Percentiles rank a stretch among this genome's conserved stretches.
phyloP scores from a whole-genome alignment of 2,888 invertebrate genomes.

The Junonia oenone region DNA sequence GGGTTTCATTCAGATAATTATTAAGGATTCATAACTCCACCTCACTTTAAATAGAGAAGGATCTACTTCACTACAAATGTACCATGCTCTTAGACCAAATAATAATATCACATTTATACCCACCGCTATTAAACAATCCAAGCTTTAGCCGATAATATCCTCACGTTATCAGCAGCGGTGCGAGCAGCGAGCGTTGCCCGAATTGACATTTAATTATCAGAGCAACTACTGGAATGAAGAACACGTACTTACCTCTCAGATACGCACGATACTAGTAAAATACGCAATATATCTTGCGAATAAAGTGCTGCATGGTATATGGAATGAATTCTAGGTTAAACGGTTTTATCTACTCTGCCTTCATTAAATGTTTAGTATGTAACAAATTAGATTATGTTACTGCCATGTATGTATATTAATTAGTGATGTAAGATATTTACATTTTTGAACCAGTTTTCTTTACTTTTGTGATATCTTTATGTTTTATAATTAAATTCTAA shows the following conservation, averaged over 20 bases:
- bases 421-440: too few species aligned
- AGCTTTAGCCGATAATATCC: conserved; percentile 26
- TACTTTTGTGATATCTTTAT: too few species aligned
- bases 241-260: conserved; percentile 12
- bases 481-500: not conserved
- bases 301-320: not conserved
- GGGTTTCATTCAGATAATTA: too few species aligned
- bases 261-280: conserved; percentile 1
- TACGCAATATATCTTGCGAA: conserved; percentile 5
- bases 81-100: too few species aligned
- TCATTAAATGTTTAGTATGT: too few species aligned
- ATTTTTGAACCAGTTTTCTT: too few species aligned
- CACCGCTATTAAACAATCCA: conserved; percentile 5
- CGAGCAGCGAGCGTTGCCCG: conserved; percentile 16
- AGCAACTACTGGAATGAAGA: conserved; percentile 16
- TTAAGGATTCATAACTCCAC: too few species aligned
- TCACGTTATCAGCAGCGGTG: conserved; percentile 27
- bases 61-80: too few species aligned
- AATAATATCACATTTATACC: conserved; percentile 22
- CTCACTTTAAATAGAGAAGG: too few species aligned
- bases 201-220: conserved; percentile 32
- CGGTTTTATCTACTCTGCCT: too few species aligned
- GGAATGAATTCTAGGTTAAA: not conserved
- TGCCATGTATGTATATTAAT: too few species aligned
- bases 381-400: too few species aligned